These are phyloP conservation scores for Frankliniella fusca DNA, from an alignment of 2,888 invertebrate species.

Conservation along the genomic window DNA sequence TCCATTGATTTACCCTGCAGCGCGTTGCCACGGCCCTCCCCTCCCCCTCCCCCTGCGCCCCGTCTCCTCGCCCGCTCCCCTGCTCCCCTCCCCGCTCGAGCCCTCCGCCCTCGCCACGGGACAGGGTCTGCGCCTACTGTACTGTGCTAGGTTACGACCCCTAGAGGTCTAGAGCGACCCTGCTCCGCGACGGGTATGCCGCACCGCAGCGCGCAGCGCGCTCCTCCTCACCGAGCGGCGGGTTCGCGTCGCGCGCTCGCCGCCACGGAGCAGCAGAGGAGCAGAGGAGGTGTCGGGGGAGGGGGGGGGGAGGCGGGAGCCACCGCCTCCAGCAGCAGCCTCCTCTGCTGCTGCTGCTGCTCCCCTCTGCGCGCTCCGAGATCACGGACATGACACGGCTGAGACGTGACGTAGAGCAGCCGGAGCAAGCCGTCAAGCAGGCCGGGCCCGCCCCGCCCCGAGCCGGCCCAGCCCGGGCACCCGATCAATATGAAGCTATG, in stretches of 20 bases:
- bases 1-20: slow-evolving; percentile 20
- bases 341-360: neutral
- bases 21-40: neutral
- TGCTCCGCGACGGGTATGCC: neutral
- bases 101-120: neutral
- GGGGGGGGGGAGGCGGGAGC: neutral
- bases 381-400: neutral
- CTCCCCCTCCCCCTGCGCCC: neutral
- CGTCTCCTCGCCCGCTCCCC: neutral
- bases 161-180: neutral
- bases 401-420: neutral
- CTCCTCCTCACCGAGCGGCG: too few species aligned
- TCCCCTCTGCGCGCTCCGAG: neutral
- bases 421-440: neutral
- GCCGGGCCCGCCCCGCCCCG: neutral
- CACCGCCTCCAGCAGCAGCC: neutral
- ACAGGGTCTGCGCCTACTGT: neutral
- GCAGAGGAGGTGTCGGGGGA: neutral
- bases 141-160: neutral
- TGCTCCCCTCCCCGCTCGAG: neutral
- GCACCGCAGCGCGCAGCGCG: neutral
- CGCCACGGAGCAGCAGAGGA: neutral
- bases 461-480: neutral
- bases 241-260: neutral
- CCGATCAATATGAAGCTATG: slow-evolving; percentile 24